Conservation (phyloP, 2,797 vertebrate species). For the Falco rusticolus region DNA sequence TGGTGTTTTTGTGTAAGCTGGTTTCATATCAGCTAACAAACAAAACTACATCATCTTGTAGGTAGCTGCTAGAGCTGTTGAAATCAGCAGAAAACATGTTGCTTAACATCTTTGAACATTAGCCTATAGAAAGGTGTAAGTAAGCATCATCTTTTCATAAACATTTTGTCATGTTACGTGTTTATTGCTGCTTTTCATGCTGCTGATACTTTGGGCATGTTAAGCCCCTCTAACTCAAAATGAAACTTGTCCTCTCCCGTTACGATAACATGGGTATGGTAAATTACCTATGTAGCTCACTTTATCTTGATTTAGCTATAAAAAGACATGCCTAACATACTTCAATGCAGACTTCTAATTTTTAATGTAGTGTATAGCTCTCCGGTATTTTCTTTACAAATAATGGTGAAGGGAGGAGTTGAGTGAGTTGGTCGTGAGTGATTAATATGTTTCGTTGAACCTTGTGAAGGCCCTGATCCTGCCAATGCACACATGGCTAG, state of each 20-base stretch:
- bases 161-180: not conserved
- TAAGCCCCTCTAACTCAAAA: not conserved
- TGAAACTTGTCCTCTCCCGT: not conserved
- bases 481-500: not conserved
- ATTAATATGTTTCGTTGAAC: conserved; percentile 52
- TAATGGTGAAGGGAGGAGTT: conserved; percentile 3
- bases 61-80: not conserved
- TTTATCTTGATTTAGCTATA: conserved; percentile 62
- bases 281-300: not conserved
- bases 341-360: conserved; percentile 18
- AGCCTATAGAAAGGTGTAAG: not conserved
- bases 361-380: not conserved
- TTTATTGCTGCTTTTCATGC: not conserved
- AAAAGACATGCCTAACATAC: conserved; percentile 32
- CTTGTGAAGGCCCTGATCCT: conserved; percentile 34
- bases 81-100: not conserved
- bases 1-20: not conserved
- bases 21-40: not conserved
- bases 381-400: conserved; percentile 62
- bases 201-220: not conserved
- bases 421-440: conserved; percentile 48
- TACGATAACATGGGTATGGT: not conserved
- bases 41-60: not conserved
- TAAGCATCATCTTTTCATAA: not conserved
- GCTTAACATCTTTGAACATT: not conserved